Evolutionary conservation across 1,140 invertebrate species (phyloP).

Genomic region (Aphaenogaster floridana): DNA sequence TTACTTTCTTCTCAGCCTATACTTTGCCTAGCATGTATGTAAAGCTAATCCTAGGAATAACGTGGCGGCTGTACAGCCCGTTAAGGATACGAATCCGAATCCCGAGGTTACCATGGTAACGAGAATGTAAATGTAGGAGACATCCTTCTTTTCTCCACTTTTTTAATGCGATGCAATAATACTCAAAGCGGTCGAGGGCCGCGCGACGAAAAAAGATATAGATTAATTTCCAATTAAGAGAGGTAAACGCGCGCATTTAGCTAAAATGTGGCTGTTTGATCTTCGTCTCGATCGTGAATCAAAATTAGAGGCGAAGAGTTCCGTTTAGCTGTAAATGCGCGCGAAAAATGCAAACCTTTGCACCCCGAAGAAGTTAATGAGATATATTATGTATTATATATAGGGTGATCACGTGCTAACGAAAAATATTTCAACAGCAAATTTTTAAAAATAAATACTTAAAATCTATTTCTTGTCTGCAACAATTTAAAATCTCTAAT

Average conservation of each 20-base stretch:
- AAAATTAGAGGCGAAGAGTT: slow-evolving; percentile 26
- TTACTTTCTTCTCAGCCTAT: slow-evolving; percentile 64
- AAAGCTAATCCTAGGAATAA: slow-evolving; percentile 54
- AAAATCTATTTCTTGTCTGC: background rate
- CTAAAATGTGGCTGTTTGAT: background rate
- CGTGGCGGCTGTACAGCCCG: slow-evolving; percentile 41
- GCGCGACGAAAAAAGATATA: slow-evolving; percentile 45
- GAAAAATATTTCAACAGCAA: slow-evolving; percentile 8
- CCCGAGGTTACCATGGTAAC: slow-evolving; percentile 78
- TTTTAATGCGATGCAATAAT: slow-evolving; percentile 48
- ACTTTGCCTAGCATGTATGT: slow-evolving; percentile 67
- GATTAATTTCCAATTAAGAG: slow-evolving; percentile 16
- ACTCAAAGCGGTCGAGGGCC: slow-evolving; percentile 56
- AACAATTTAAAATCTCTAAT: background rate
- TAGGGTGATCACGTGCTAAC: background rate
- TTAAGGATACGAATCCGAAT: slow-evolving; percentile 64
- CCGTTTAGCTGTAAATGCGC: slow-evolving; percentile 16
- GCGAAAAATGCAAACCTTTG: slow-evolving; percentile 21
- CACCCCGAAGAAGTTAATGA: slow-evolving; percentile 39
- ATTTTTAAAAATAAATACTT: background rate
- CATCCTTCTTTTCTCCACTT: slow-evolving; percentile 11
- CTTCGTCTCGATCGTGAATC: slow-evolving; percentile 18
- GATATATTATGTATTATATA: slow-evolving; percentile 41
- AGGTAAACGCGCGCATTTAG: background rate
- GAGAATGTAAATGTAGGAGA: slow-evolving; percentile 67